Evolutionary conservation across 2,797 vertebrate species (phyloP).

Genomic region (Acanthis flammea): DNA sequence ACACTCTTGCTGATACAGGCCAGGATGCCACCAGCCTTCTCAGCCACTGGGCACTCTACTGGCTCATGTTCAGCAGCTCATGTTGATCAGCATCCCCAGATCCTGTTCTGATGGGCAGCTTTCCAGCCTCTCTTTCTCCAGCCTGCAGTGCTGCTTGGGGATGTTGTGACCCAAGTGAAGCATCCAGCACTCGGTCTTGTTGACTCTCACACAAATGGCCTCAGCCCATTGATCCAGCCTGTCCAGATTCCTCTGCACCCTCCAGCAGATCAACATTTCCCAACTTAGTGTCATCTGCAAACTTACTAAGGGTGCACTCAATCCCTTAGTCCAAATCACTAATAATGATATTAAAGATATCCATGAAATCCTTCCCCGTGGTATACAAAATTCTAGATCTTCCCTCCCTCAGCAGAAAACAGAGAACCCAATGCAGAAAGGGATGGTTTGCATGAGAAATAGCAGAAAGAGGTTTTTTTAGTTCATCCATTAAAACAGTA

Average conservation of each 20-base stretch:
- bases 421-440: neutral
- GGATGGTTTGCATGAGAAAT: neutral
- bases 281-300: neutral
- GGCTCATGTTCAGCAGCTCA: neutral
- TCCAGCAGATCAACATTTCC: neutral
- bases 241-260: neutral
- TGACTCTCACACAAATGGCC: neutral
- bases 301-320: rapidly evolving
- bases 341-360: neutral
- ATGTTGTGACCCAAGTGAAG: neutral
- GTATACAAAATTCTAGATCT: neutral
- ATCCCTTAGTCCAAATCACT: neutral
- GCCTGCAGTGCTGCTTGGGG: rapidly evolving
- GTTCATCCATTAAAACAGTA: neutral
- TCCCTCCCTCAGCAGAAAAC: neutral
- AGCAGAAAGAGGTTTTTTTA: neutral
- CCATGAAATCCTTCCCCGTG: neutral
- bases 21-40: neutral
- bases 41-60: rapidly evolving
- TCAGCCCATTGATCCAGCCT: rapidly evolving
- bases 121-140: neutral
- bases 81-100: rapidly evolving
- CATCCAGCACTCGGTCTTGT: neutral
- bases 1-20: rapidly evolving
- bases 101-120: neutral